Percentiles rank a stretch among this genome's conserved stretches.
phyloP scores from a whole-genome alignment of 2,797 vertebrate genomes.

The Sparus aurata region DNA sequence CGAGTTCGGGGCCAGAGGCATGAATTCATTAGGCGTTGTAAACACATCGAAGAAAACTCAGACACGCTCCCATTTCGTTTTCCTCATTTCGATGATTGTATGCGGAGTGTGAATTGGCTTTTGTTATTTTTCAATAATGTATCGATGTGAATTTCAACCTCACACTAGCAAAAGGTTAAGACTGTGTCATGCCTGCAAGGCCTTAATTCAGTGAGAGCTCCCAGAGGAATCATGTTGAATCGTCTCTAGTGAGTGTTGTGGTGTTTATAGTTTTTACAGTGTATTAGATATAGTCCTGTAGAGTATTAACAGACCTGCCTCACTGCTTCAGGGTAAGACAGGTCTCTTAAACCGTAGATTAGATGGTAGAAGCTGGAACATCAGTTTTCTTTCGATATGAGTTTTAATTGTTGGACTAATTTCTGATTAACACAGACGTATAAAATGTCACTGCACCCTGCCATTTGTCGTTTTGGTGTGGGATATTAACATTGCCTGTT shows the following conservation, averaged over 20 bases:
- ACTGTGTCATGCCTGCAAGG: slow-evolving; percentile 53
- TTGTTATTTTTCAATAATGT: neutral
- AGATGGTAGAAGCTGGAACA: neutral
- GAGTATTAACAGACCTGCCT: neutral
- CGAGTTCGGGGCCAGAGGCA: slow-evolving; percentile 67
- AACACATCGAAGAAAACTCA: slow-evolving; percentile 19
- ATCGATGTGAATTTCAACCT: slow-evolving; percentile 15
- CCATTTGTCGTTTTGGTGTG: slow-evolving; percentile 43
- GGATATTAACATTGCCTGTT: slow-evolving; percentile 75
- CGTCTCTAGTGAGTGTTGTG: slow-evolving; percentile 19
- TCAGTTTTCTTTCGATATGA: neutral
- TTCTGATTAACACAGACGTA: slow-evolving; percentile 51
- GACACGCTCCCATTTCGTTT: neutral
- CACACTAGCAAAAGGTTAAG: slow-evolving; percentile 3
- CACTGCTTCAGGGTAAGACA: neutral
- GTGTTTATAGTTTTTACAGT: slow-evolving; percentile 9
- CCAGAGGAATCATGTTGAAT: neutral
- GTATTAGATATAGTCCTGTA: neutral
- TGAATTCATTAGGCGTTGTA: slow-evolving; percentile 52
- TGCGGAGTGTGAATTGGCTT: slow-evolving; percentile 2
- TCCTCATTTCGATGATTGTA: neutral
- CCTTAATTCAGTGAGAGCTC: slow-evolving; percentile 20
- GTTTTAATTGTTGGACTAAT: slow-evolving; percentile 33
- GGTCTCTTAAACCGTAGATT: neutral
- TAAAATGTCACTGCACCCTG: slow-evolving; percentile 37